phyloP scores from a whole-genome alignment of 1,140 invertebrate genomes.

The Orius insidiosus region DNA sequence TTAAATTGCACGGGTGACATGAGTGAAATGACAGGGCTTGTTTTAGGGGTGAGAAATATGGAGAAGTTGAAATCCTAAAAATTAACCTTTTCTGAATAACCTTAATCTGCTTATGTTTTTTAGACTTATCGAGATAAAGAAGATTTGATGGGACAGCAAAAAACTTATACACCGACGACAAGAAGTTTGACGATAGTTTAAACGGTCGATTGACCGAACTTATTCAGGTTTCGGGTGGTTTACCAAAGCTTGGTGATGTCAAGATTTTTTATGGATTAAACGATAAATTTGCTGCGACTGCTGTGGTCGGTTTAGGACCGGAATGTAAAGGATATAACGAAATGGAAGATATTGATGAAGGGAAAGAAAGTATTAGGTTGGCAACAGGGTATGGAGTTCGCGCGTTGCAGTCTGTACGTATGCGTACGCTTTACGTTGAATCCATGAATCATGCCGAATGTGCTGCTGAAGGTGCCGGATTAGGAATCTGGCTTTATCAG shows the following conservation, averaged over 20 bases:
- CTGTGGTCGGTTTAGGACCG: slow-evolving; percentile 31
- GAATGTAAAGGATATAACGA: slow-evolving; percentile 26
- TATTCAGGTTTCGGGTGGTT: slow-evolving; percentile 19
- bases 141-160: too few species aligned
- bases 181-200: too few species aligned
- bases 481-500: slow-evolving; percentile 32
- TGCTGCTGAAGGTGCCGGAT: slow-evolving; percentile 31
- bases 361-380: slow-evolving; percentile 28
- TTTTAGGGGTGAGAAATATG: slow-evolving; percentile 4
- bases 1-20: too few species aligned
- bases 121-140: too few species aligned
- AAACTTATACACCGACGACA: too few species aligned
- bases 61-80: neutral
- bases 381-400: slow-evolving; percentile 29
- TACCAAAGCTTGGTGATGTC: slow-evolving; percentile 28
- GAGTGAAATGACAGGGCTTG: slow-evolving; percentile 4
- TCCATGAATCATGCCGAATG: slow-evolving; percentile 33
- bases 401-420: slow-evolving; percentile 25
- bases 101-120: too few species aligned
- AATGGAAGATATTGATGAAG: slow-evolving; percentile 29
- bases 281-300: slow-evolving; percentile 25
- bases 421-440: slow-evolving; percentile 31
- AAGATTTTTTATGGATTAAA: slow-evolving; percentile 28
- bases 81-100: too few species aligned
- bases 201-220: neutral